Evolutionary conservation across 2,113 vertebrate species (phyloP).

Genomic region (Salvator merianae): DNA sequence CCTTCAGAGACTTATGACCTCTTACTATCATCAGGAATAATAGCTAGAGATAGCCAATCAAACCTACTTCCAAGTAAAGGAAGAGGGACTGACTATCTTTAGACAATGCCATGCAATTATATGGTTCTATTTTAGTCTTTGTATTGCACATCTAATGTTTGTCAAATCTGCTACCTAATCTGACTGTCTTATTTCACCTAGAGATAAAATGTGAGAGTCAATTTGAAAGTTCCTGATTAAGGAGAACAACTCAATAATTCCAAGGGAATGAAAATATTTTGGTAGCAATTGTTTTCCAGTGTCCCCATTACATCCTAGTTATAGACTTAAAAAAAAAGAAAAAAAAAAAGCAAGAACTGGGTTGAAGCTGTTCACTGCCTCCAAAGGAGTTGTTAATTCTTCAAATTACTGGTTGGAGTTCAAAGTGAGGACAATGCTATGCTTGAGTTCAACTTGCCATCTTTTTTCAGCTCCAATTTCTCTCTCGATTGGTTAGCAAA

Average conservation of each 20-base stretch:
- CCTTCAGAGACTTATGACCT: no score
- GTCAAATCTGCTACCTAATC: background rate
- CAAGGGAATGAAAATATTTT: background rate
- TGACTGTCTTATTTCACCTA: background rate
- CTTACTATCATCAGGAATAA: no score
- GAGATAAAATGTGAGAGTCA: background rate
- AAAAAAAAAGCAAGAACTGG: background rate
- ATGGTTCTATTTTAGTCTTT: no score
- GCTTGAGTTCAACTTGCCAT: conserved; percentile 6
- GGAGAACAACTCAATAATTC: background rate
- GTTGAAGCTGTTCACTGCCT: background rate
- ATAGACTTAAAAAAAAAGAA: background rate
- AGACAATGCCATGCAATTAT: no score
- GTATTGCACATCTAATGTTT: no score
- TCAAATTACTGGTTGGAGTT: conserved; percentile 29
- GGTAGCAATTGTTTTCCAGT: background rate
- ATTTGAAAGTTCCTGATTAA: background rate
- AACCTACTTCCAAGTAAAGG: no score
- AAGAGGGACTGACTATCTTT: no score
- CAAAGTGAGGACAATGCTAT: conserved; percentile 4
- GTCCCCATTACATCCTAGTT: no score
- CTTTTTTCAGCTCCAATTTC: conserved; percentile 18
- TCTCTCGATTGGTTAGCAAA: conserved; percentile 27
- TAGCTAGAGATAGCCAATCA: no score
- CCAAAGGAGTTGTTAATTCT: conserved; percentile 25